Percentiles rank a stretch among this genome's conserved stretches.
These are phyloP conservation scores for Drosophila suboccidentalis DNA, from an alignment of 2,888 invertebrate genomes.

Conservation along the genomic window DNA sequence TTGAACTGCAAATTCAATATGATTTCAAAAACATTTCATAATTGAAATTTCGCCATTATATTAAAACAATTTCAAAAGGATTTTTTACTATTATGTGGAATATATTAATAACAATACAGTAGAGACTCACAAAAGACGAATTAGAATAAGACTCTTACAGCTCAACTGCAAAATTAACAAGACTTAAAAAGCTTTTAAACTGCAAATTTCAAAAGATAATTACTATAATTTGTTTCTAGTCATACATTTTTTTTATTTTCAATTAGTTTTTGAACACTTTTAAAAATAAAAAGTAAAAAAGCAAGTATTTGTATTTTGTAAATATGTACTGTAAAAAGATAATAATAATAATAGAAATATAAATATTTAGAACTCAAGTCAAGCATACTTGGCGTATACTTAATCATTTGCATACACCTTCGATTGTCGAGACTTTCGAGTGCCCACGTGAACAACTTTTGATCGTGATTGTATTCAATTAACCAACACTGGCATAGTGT, in stretches of 20 bases:
- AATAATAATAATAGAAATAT: not conserved
- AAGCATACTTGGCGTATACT: conserved; percentile 30
- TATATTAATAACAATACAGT: not conserved
- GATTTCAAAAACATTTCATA: too few relatives aligned
- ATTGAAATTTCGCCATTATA: too few relatives aligned
- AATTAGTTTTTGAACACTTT: not conserved
- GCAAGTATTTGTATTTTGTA: too few relatives aligned
- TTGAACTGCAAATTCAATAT: too few relatives aligned
- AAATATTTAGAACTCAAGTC: conserved; percentile 3
- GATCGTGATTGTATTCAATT: conserved; percentile 12
- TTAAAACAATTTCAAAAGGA: too few relatives aligned
- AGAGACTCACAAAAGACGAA: not conserved
- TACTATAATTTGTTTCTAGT: not conserved
- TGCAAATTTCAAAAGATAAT: not conserved
- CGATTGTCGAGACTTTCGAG: conserved; percentile 1
- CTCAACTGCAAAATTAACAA: not conserved
- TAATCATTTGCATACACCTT: conserved; percentile 15
- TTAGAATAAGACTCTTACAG: not conserved
- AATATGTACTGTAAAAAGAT: conserved; percentile 1
- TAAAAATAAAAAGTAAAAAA: too few relatives aligned
- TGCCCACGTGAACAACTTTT: conserved; percentile 1
- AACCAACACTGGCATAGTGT: conserved; percentile 3
- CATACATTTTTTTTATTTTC: not conserved
- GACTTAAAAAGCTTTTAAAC: too few relatives aligned
- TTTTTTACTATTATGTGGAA: too few relatives aligned